These are phyloP conservation scores for Osmerus mordax DNA, from an alignment of 2,113 vertebrate genomes.

Conservation along the genomic window DNA sequence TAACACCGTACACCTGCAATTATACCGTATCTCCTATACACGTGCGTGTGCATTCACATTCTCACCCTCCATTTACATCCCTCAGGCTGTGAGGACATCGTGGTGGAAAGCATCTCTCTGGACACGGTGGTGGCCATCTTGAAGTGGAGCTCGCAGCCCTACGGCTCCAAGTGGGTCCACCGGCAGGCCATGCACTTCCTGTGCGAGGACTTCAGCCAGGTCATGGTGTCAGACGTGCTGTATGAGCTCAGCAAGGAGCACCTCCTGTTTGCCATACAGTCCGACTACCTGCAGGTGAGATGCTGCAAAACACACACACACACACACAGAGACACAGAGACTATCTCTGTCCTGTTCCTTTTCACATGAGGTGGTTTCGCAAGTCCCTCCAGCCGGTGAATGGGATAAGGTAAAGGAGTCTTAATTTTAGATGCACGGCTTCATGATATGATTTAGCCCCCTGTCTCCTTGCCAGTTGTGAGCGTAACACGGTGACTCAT, in stretches of 20 bases:
- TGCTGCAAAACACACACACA: background rate
- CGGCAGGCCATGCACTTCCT: constrained; percentile 87
- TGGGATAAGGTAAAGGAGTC: too few species aligned
- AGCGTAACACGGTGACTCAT: too few species aligned
- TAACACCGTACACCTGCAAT: too few species aligned
- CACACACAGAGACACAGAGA: too few species aligned
- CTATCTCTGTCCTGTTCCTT: too few species aligned
- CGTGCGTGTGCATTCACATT: too few species aligned
- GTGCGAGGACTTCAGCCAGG: constrained; percentile 88
- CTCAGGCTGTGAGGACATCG: constrained; percentile 88
- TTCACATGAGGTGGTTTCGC: too few species aligned
- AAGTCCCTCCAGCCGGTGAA: too few species aligned
- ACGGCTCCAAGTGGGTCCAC: constrained; percentile 88
- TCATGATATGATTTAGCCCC: too few species aligned
- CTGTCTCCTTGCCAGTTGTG: too few species aligned
- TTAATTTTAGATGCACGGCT: too few species aligned
- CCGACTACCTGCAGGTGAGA: constrained; percentile 87
- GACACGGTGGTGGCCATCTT: constrained; percentile 85
- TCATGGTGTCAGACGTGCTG: constrained; percentile 87
- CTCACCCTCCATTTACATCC: background rate
- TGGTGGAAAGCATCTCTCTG: constrained; percentile 86
- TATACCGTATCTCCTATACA: too few species aligned
- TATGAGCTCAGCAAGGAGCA: constrained; percentile 87
- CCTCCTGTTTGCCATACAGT: constrained; percentile 84
- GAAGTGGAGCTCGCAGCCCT: constrained; percentile 89